These are phyloP conservation scores for Ernsta delagoae DNA, from an alignment of 2,888 invertebrate species.

Conservation along the genomic window DNA sequence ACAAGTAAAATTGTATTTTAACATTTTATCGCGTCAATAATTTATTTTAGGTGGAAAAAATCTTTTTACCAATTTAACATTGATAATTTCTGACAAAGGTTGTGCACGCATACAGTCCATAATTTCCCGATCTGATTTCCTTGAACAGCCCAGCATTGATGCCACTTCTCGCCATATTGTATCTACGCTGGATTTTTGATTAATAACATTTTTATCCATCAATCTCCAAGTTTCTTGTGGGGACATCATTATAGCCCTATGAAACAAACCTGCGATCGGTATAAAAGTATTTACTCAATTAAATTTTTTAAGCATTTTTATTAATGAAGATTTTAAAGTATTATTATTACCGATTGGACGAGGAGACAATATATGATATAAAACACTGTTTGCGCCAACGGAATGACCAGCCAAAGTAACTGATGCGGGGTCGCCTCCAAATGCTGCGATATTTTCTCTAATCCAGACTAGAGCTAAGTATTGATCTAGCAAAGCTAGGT, in stretches of 20 bases:
- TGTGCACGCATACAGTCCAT: slow-evolving; percentile 87
- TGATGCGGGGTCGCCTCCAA: slow-evolving; percentile 91
- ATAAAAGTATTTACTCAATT: no score
- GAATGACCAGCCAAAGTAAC: slow-evolving; percentile 94
- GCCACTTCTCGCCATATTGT: slow-evolving; percentile 84
- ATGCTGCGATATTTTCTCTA: slow-evolving; percentile 89
- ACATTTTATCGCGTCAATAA: no score
- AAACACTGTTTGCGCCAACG: slow-evolving; percentile 89
- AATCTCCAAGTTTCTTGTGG: slow-evolving; percentile 75
- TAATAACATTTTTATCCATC: slow-evolving; percentile 53
- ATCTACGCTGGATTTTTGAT: slow-evolving; percentile 63
- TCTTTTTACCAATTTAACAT: slow-evolving; percentile 65
- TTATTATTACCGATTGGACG: slow-evolving; percentile 83
- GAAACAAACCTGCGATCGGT: slow-evolving; percentile 81
- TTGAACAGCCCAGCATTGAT: slow-evolving; percentile 79
- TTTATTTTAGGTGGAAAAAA: no score
- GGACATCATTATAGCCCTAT: slow-evolving; percentile 89
- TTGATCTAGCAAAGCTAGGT: slow-evolving; percentile 94
- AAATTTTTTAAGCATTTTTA: no score
- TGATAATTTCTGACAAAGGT: slow-evolving; percentile 84
- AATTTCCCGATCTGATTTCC: slow-evolving; percentile 78
- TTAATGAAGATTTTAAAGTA: neutral
- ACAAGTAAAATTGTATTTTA: no score
- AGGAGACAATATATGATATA: slow-evolving; percentile 88
- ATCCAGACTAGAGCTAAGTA: slow-evolving; percentile 92